Percentiles rank a stretch among this genome's conserved stretches.
Conservation (phyloP, 1,140 invertebrate genomes). For the Sinonovacula constricta region DNA sequence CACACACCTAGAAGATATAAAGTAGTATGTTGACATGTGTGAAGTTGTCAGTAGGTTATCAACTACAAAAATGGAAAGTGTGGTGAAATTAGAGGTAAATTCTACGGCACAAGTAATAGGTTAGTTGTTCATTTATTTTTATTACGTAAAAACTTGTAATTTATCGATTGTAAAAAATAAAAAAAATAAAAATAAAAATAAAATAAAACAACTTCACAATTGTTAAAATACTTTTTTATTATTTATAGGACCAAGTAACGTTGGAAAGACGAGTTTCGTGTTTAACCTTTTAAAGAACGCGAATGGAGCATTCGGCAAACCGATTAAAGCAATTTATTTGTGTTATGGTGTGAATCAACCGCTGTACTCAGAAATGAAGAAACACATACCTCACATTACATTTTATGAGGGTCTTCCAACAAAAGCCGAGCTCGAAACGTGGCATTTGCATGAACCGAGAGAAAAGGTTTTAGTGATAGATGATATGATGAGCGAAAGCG, state of each 20-base stretch:
- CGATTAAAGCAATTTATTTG: background rate
- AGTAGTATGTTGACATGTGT: too few relatives aligned
- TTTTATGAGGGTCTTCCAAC: background rate
- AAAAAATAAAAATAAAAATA: too few relatives aligned
- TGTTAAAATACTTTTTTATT: background rate
- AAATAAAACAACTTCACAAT: background rate
- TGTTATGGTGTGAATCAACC: background rate
- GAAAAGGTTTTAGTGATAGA: background rate
- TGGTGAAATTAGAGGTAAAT: background rate
- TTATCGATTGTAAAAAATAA: too few relatives aligned
- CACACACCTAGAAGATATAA: too few relatives aligned
- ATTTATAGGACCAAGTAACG: background rate
- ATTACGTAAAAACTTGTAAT: background rate
- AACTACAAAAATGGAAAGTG: background rate
- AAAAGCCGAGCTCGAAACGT: background rate
- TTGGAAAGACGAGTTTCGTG: background rate
- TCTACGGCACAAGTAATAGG: constrained; percentile 9
- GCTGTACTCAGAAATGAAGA: background rate
- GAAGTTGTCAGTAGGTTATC: too few relatives aligned
- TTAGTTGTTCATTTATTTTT: background rate
- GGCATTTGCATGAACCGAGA: background rate
- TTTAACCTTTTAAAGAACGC: background rate
- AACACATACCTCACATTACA: background rate
- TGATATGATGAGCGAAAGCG: background rate
- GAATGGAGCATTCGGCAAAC: background rate